A percentile compares a stretch with the other conserved stretches of the same genome.
These are phyloP conservation scores for Trichopoda pennipes DNA, from an alignment of 2,888 invertebrate genomes.

Conservation along the genomic window DNA sequence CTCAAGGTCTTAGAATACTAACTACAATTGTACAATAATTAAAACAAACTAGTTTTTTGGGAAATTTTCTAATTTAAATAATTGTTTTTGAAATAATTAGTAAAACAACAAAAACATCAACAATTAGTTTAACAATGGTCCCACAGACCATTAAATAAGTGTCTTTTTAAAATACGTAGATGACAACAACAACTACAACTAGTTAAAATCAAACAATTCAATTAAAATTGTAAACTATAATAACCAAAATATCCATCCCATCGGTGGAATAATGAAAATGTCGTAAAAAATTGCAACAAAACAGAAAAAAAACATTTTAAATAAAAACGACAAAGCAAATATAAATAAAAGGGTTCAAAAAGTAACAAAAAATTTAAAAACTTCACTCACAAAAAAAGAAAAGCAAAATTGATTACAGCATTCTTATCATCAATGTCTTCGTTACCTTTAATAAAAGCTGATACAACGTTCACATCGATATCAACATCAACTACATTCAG, in stretches of 20 bases:
- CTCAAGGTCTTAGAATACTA: too few species aligned
- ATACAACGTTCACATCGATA: conserved; percentile 1
- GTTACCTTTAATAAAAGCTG: conserved; percentile 9
- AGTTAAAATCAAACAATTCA: conserved; percentile 40
- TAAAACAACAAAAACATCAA: conserved; percentile 9
- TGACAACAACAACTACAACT: conserved; percentile 33
- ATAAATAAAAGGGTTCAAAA: not conserved
- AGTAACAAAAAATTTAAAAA: not conserved
- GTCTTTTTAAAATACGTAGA: too few species aligned
- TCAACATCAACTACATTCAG: conserved; percentile 10
- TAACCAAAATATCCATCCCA: not conserved
- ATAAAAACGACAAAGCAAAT: not conserved
- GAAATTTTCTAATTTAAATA: conserved; percentile 1
- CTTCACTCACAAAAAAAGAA: conserved; percentile 11
- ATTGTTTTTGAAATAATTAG: not conserved
- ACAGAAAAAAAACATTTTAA: conserved; percentile 4
- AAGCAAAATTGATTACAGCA: not conserved
- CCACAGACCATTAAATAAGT: conserved; percentile 40
- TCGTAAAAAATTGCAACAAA: conserved; percentile 3
- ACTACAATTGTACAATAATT: too few species aligned
- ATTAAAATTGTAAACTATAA: conserved; percentile 50
- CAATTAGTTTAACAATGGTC: conserved; percentile 9
- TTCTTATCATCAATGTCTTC: conserved; percentile 41
- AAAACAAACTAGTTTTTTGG: too few species aligned
- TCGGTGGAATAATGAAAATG: conserved; percentile 5